These are phyloP conservation scores for Pseudomyrmex concolor DNA, from an alignment of 1,140 invertebrate species.

Conservation along the genomic window DNA sequence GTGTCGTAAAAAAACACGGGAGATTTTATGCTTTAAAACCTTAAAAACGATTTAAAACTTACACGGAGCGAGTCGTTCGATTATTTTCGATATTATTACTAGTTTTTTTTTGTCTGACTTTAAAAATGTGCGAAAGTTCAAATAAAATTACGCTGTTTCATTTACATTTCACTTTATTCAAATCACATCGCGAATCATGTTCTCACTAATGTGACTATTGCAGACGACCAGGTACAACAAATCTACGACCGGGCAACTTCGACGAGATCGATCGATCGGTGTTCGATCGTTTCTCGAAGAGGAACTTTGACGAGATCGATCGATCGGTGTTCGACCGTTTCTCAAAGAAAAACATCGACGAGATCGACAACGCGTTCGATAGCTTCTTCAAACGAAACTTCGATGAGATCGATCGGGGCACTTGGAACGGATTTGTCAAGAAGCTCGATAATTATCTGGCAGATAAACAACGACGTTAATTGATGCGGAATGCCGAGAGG, in stretches of 20 bases:
- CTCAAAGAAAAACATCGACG: constrained; percentile 87
- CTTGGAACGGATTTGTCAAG: constrained; percentile 77
- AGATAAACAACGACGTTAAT: constrained; percentile 35
- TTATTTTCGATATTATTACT: too few species aligned
- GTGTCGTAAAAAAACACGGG: too few species aligned
- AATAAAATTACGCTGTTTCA: not conserved
- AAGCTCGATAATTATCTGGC: constrained; percentile 82
- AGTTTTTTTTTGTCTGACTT: too few species aligned
- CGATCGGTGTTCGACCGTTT: constrained; percentile 75
- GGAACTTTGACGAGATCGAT: constrained; percentile 86
- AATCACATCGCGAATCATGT: not conserved
- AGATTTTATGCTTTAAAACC: too few species aligned
- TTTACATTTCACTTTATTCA: constrained; percentile 1
- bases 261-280: constrained; percentile 84
- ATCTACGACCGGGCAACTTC: constrained; percentile 77
- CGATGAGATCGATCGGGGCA: constrained; percentile 86
- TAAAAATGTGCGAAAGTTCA: too few species aligned
- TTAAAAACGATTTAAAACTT: too few species aligned
- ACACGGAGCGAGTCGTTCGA: too few species aligned
- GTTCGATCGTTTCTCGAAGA: constrained; percentile 82
- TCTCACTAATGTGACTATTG: constrained; percentile 1
- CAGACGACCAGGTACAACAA: constrained; percentile 16
- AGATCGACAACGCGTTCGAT: constrained; percentile 87
- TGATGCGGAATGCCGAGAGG: not conserved
- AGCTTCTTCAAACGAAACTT: constrained; percentile 87